A percentile compares a stretch with the other conserved stretches of the same genome.
Conservation (phyloP, 2,113 vertebrate species). For the Mustela nigripes region DNA sequence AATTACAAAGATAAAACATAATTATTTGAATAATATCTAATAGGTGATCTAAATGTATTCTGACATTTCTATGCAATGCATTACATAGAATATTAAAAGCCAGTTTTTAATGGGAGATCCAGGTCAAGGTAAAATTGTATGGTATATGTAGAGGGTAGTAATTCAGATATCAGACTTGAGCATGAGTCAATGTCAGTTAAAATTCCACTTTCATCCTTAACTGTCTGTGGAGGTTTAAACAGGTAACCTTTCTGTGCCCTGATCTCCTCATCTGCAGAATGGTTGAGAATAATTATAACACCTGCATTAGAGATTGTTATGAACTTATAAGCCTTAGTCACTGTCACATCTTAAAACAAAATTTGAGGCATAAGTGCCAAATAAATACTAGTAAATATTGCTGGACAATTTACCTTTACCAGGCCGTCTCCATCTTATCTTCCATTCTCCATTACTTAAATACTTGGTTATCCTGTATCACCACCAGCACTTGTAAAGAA, state of each 20-base stretch:
- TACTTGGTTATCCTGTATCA: neutral
- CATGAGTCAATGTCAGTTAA: neutral
- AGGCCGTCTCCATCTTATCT: neutral
- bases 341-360: conserved; percentile 22
- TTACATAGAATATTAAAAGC: conserved; percentile 13
- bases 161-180: neutral
- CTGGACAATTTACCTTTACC: neutral
- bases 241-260: neutral
- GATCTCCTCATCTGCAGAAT: neutral
- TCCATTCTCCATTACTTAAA: neutral
- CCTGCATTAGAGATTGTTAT: neutral
- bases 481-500: neutral
- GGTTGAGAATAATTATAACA: neutral
- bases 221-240: neutral
- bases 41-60: conserved; percentile 52
- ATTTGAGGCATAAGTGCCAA: neutral
- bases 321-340: neutral
- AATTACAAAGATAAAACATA: conserved; percentile 54
- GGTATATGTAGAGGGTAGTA: neutral
- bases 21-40: neutral
- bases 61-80: neutral
- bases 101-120: neutral
- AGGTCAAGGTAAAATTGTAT: neutral
- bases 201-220: neutral
- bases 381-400: neutral